phyloP scores from a whole-genome alignment of 2,888 invertebrate genomes.

The Diloba caeruleocephala region DNA sequence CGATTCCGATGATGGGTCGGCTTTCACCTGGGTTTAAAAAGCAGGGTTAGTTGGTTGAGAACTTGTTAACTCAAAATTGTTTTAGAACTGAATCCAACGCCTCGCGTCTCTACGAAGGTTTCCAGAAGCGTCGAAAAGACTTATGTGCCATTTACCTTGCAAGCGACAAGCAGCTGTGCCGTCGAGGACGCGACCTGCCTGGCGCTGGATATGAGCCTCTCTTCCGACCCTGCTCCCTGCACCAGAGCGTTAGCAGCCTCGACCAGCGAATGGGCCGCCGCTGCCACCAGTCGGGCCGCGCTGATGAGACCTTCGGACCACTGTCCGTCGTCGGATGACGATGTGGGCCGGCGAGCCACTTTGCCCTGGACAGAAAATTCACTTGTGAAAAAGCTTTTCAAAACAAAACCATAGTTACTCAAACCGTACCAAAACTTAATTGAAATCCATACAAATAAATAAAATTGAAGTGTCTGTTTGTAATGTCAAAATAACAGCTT shows the following conservation, averaged over 20 bases:
- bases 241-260: slow-evolving; percentile 99
- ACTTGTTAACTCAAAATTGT: too few species aligned
- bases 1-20: slow-evolving; percentile 98
- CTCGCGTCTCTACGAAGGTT: neutral
- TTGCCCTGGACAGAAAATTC: slow-evolving; percentile 90
- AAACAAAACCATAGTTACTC: neutral
- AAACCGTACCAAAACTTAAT: neutral
- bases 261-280: slow-evolving; percentile 98
- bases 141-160: slow-evolving; percentile 91
- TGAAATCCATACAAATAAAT: too few species aligned
- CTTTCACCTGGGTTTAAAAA: slow-evolving; percentile 91
- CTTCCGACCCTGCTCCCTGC: slow-evolving; percentile 96
- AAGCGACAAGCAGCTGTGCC: slow-evolving; percentile 98
- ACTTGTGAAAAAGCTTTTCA: too few species aligned
- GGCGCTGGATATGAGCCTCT: slow-evolving; percentile 98
- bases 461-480: too few species aligned
- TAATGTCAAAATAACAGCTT: too few species aligned
- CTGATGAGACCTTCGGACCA: slow-evolving; percentile 99
- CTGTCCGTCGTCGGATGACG: slow-evolving; percentile 98
- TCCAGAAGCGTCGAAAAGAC: neutral
- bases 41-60: neutral
- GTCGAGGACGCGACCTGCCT: slow-evolving; percentile 99
- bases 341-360: slow-evolving; percentile 94
- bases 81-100: too few species aligned
- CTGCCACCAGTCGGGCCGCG: slow-evolving; percentile 98